These are phyloP conservation scores for Atta colombica DNA, from an alignment of 1,140 invertebrate species.

Conservation along the genomic window DNA sequence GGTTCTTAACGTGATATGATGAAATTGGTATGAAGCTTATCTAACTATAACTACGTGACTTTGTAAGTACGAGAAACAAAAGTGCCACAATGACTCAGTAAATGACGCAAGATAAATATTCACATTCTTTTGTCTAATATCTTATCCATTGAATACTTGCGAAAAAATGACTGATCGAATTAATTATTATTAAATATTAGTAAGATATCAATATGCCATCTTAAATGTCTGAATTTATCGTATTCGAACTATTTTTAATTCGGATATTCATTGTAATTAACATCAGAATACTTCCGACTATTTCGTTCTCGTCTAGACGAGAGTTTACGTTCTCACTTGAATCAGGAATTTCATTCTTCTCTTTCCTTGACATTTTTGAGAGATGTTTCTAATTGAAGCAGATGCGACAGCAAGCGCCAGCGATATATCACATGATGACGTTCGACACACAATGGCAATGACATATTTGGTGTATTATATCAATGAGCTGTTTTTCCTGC, in stretches of 20 bases:
- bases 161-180: slow-evolving; percentile 1
- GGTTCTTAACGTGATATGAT: background rate
- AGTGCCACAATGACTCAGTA: slow-evolving; percentile 31
- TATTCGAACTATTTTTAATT: slow-evolving; percentile 25
- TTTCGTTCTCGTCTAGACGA: background rate
- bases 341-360: slow-evolving; percentile 19
- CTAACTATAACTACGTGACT: background rate
- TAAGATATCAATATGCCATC: background rate
- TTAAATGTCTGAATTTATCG: background rate
- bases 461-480: slow-evolving; percentile 51
- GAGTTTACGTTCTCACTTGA: slow-evolving; percentile 30
- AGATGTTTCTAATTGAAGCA: slow-evolving; percentile 30
- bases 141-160: too few relatives aligned
- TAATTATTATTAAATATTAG: slow-evolving; percentile 46
- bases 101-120: slow-evolving; percentile 51
- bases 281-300: background rate
- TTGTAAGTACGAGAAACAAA: background rate
- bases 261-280: background rate
- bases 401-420: background rate
- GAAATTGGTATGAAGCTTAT: background rate
- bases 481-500: background rate
- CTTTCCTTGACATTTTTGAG: slow-evolving; percentile 22
- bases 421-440: slow-evolving; percentile 8
- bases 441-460: slow-evolving; percentile 42
- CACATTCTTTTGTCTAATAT: background rate